Base-by-base conservation (phyloP, 2,797 vertebrate genomes). In the Chrosomus eos region DNA sequence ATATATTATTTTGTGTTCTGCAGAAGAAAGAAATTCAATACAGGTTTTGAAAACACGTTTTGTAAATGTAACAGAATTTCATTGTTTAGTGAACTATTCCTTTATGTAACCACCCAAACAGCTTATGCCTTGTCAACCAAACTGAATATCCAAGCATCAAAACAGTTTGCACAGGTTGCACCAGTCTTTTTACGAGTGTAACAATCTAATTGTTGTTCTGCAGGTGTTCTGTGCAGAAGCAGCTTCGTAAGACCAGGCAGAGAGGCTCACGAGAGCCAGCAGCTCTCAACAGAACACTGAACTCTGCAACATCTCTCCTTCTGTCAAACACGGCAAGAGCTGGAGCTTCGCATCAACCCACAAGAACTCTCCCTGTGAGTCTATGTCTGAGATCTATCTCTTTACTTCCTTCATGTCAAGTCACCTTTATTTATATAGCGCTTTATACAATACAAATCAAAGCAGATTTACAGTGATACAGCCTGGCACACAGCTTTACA, bases 241-340 rank as follows among this genome's bases (percentile, higher is more conserved):
- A 99, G 94, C 93, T 99, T n/a, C n/a, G 92, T 96, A 98, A 99
- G 93, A 94, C 94, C 0, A 95, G 96, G 98, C 89, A 94, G 96
- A 3, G 98, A 99, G 83, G 98, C 98, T 45, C 98, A 99, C 95
- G 0, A 91, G 97, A 0, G 97, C 16, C 97, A 99, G 93, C 96
- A 97, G 92, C 96, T 99, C 72, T 93, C 96, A 97, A 85, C 98
- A 99, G 95, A 99, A 99, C 92, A 97, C 97, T 6, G 98, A 99
- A 92, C 94, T 99, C 96, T 99, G 85, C 97, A 98, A 73, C 98
- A 99, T 91, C 96, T 99, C 89, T 98, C 98, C 95, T 99, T 89
- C 94, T 99, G 98, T 99, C 87, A 97, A 96, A 91, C 98, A 99
- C 92, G 96, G 90, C 98, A 99, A 92, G 98, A 99, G 86, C 94